phyloP scores from a whole-genome alignment of 2,888 invertebrate species.

The Drosophila koepferae region DNA sequence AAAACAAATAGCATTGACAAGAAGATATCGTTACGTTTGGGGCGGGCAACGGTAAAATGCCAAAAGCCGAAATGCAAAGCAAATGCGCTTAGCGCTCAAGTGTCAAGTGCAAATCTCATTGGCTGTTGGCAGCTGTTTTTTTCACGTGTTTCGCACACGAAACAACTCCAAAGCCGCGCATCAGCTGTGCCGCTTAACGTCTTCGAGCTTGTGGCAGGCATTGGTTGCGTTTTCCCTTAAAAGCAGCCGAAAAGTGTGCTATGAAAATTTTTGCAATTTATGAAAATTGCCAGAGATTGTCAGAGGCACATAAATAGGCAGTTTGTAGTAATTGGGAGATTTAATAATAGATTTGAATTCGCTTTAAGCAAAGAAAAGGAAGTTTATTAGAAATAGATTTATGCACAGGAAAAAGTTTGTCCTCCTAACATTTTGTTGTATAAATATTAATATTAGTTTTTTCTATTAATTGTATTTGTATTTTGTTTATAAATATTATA shows the following conservation, averaged over 20 bases:
- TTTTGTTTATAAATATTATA: too few relatives aligned
- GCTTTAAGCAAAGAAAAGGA: background rate
- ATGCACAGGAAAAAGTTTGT: background rate
- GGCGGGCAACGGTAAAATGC: conserved; percentile 5
- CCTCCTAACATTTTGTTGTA: too few relatives aligned
- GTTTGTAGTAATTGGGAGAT: background rate
- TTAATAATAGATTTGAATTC: too few relatives aligned
- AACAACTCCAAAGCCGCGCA: conserved; percentile 11
- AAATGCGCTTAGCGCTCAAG: conserved; percentile 2
- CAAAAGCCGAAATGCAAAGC: background rate
- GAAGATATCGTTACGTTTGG: background rate
- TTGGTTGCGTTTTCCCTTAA: conserved; percentile 9
- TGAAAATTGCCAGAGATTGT: background rate
- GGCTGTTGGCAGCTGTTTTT: conserved; percentile 3
- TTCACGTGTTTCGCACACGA: conserved; percentile 9
- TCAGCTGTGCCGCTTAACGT: conserved; percentile 38
- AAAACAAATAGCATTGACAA: background rate
- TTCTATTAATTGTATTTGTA: too few relatives aligned
- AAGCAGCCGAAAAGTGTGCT: conserved; percentile 12
- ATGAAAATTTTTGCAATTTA: conserved; percentile 1
- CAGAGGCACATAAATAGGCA: background rate
- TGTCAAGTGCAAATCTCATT: conserved; percentile 12
- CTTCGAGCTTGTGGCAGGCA: conserved; percentile 30
- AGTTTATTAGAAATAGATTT: background rate
- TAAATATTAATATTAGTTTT: too few relatives aligned